Base-by-base conservation (phyloP, 2,888 invertebrate species). In the Selenia dentaria region DNA sequence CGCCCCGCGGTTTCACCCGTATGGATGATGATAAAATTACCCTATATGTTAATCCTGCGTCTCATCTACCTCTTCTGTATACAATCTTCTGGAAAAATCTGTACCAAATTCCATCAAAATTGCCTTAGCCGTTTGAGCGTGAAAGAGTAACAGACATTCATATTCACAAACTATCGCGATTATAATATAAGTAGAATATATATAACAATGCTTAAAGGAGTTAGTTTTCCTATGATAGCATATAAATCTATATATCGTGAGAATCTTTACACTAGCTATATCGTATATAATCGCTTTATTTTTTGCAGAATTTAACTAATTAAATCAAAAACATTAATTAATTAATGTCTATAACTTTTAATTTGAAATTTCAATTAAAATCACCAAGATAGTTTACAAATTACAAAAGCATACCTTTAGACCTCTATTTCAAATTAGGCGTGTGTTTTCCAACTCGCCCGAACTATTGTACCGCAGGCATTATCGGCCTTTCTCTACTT, bases 401-500 rank as follows among this genome's bases (percentile, higher is more conserved):
- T 2, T 9, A 8, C 12, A 6, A 41, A 35, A 36, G 36, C 47
- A 37, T 42, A 22, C 32, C 22, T 37, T 12, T n/a, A 8, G 18
- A 10, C 1, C 12, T 39, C 26, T 12, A 26, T 39, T 35, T 12
- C 35, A 40, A 46, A 32, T 40, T 31, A 46, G 40, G 29, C 14
- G 36, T 40, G 25, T 33, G 36, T 36, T 33, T 37, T 20, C 10
- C 6, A 48, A 42, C 37, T 33, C 24, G 35, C 33, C 26, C 13
- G 16, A 46, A 40, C 45, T 25, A 29, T 10, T 24, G 10, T 18
- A 48, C 47, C 47, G 41, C 41, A 42, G 28, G 47, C 47, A 38
- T 48, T 48, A 42, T 48, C 37, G 41, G 47, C 16, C 31, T 27
- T 22, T 16, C 26, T 33, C 51, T 51, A 47, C 38, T 49, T 49